phyloP scores from a whole-genome alignment of 2,113 vertebrate species.

The Plestiodon gilberti region DNA sequence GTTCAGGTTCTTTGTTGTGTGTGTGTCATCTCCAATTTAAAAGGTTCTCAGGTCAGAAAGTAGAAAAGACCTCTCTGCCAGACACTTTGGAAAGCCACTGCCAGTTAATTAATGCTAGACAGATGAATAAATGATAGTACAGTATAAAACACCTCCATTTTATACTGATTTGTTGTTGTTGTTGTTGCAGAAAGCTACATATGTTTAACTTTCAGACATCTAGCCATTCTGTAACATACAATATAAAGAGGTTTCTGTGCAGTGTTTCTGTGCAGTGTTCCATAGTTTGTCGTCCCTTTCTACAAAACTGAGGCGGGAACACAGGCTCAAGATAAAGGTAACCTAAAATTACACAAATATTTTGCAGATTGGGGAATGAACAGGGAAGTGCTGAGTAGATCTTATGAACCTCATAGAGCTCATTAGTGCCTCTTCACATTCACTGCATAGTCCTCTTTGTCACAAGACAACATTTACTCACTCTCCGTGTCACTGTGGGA shows the following conservation, averaged over 20 bases:
- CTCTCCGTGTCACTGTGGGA: constrained; percentile 88
- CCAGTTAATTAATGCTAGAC: too few species aligned
- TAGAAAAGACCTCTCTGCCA: background rate
- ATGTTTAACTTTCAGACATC: background rate
- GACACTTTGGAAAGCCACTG: too few species aligned
- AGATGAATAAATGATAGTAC: background rate
- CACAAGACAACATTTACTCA: constrained; percentile 68
- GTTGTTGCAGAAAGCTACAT: background rate
- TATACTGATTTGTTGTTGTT: too few species aligned
- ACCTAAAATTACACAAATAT: constrained; percentile 10
- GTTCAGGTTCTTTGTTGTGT: background rate
- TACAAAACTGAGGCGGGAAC: background rate
- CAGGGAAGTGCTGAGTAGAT: background rate
- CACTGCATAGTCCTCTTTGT: background rate
- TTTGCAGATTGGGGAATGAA: background rate
- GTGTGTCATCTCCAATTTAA: background rate
- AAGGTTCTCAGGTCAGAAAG: background rate
- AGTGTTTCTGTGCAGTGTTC: background rate
- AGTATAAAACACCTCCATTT: background rate
- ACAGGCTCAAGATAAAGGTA: background rate
- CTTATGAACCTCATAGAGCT: background rate
- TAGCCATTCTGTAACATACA: background rate
- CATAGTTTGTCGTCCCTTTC: constrained; percentile 6
- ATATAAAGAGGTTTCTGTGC: background rate
- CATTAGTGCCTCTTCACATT: background rate